These are phyloP conservation scores for Harpagoxenus sublaevis DNA, from an alignment of 2,888 invertebrate species.

Conservation along the genomic window DNA sequence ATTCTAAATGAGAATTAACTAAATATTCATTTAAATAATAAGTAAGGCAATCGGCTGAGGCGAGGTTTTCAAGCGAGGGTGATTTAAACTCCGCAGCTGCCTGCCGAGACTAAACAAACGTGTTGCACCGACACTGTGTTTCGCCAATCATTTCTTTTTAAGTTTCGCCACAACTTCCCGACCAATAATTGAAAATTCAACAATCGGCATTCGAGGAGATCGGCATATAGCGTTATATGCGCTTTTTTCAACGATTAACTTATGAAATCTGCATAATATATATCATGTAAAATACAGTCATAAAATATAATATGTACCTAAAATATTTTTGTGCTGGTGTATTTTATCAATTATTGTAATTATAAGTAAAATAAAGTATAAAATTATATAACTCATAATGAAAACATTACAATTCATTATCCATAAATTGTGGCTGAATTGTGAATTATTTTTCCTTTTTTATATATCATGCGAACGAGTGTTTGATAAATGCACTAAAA, in stretches of 20 bases:
- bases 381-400: conserved; percentile 1
- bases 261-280: neutral
- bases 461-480: neutral
- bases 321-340: neutral
- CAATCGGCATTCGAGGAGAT: neutral
- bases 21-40: conserved; percentile 5
- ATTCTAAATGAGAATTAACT: neutral
- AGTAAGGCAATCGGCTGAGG: neutral
- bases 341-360: neutral
- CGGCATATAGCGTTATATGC: too few relatives aligned
- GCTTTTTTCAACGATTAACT: neutral
- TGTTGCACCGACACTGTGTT: conserved; percentile 9
- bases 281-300: neutral
- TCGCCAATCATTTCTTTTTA: neutral
- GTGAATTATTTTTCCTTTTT: neutral
- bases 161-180: neutral
- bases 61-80: neutral
- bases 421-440: neutral
- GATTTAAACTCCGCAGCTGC: conserved; percentile 11
- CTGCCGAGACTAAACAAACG: conserved; percentile 60
- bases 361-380: neutral
- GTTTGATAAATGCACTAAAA: neutral
- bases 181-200: neutral
- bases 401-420: neutral
- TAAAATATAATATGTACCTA: too few relatives aligned